A percentile compares a stretch with the other conserved stretches of the same genome.
These are phyloP conservation scores for Corythoichthys haematopterus DNA, from an alignment of 2,113 vertebrate species.

Conservation along the genomic window DNA sequence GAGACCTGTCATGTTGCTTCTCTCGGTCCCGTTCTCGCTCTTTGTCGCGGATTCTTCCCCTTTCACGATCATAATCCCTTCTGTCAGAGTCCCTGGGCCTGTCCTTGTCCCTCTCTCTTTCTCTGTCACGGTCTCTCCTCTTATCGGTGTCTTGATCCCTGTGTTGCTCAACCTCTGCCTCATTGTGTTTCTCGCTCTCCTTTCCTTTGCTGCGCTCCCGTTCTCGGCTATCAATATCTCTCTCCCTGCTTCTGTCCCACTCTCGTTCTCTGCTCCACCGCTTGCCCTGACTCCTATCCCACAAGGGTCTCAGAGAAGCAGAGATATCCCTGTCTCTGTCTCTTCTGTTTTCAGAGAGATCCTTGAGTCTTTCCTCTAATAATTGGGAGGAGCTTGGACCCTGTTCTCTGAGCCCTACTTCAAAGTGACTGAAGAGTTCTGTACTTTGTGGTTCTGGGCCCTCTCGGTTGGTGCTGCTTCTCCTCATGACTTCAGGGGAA, in stretches of 20 bases:
- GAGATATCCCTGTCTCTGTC: constrained; percentile 71
- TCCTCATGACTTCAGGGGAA: constrained; percentile 75
- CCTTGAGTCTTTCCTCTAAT: constrained; percentile 73
- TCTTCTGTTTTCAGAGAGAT: constrained; percentile 72
- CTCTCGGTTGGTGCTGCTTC: constrained; percentile 72
- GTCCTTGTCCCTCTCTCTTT: constrained; percentile 53
- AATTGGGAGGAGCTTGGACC: constrained; percentile 60
- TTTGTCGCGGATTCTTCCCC: constrained; percentile 15
- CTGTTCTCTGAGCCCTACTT: constrained; percentile 69
- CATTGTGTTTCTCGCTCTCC: constrained; percentile 41
- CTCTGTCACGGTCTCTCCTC: constrained; percentile 50
- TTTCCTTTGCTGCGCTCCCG: constrained; percentile 43
- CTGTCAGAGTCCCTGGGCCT: constrained; percentile 45
- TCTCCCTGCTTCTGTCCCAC: constrained; percentile 62
- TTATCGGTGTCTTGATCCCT: constrained; percentile 39
- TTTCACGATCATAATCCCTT: constrained; percentile 38
- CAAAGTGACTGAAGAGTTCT: constrained; percentile 80
- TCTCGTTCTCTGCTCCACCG: constrained; percentile 76
- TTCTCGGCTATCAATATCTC: constrained; percentile 61
- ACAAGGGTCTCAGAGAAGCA: constrained; percentile 52
- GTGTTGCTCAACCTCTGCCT: constrained; percentile 56
- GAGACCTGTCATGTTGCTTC: constrained; percentile 44
- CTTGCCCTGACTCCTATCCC: constrained; percentile 74
- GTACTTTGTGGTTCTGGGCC: constrained; percentile 62
- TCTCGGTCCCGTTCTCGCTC: constrained; percentile 50